Base-by-base conservation (phyloP, 2,113 vertebrate species). In the Pedionomus torquatus region DNA sequence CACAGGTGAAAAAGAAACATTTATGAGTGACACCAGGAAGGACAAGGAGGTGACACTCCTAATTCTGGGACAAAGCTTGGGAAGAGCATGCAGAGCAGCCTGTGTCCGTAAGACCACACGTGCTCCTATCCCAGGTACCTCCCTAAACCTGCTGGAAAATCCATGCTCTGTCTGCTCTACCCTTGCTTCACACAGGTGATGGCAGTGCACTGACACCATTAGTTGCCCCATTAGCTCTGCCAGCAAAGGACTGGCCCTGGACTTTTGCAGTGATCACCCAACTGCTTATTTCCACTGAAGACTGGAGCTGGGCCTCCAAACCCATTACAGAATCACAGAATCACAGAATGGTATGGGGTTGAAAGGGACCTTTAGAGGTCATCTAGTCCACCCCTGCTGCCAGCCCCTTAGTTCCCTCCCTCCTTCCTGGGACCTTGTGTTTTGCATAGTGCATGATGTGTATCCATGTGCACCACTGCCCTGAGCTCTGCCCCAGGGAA, bases 391-490 rank as follows among this genome's bases (percentile, higher is more conserved):
- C 19, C 19, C 17, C 46, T 85, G 55, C 41, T 76, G 25, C 25
- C 52, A 19, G 33, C 51, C 5, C 12, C 6, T 26, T n/a, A 9
- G 3, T 37, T 91, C 26, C 21, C 25, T 54, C n/a, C 4, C 11
- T 68, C 17, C 24, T 52, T 80, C 48, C 43, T 33, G 1, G 0
- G 68, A 69, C 39, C 15, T 55, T 10, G 13, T 20, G 35, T n/a
- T 39, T 90, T 81, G 33, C 5, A 5, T 3, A 19, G 28, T 0
- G 2, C 10, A 7, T 23, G 20, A 7, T 44, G 37, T 82, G 37
- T 4, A 37, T 33, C 51, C 3, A 3, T 19, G 41, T 23, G 15
- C 1, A 0, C 20, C 39, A 26, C n/a, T 55, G 65, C 3, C 21
- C 12, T 19, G 35, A 63, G 33, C 23, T 10, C 17, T 64, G 43